phyloP scores from a whole-genome alignment of 2,888 invertebrate species.

The Monopis laevigella region DNA sequence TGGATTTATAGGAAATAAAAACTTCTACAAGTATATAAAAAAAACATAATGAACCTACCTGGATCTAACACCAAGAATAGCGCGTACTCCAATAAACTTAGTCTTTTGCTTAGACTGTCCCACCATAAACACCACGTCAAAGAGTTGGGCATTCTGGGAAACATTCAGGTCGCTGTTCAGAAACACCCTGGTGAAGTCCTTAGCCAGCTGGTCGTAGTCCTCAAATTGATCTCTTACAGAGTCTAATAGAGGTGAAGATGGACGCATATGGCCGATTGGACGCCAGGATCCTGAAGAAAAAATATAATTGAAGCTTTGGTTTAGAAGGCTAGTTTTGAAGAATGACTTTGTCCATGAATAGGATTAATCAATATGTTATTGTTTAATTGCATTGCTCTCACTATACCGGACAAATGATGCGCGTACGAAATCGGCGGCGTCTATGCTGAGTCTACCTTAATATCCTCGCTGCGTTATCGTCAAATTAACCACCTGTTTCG shows the following conservation, averaged over 20 bases:
- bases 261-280: constrained; percentile 93
- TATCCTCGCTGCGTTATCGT: too few species aligned
- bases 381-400: too few species aligned
- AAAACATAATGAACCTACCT: too few species aligned
- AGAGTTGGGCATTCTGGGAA: constrained; percentile 81
- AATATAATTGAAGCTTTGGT: background rate
- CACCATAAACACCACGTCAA: constrained; percentile 91
- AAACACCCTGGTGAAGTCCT: constrained; percentile 91
- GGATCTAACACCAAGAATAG: constrained; percentile 90
- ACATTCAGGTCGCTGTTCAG: constrained; percentile 84
- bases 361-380: too few species aligned
- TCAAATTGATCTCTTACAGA: constrained; percentile 94
- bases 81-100: constrained; percentile 89
- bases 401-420: too few species aligned
- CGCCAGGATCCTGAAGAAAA: constrained; percentile 81
- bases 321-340: background rate
- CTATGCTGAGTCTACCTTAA: too few species aligned
- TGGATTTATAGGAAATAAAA: too few species aligned
- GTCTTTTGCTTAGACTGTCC: constrained; percentile 93
- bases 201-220: constrained; percentile 92
- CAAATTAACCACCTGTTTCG: too few species aligned
- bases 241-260: constrained; percentile 90
- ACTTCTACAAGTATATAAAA: too few species aligned
- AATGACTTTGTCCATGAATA: background rate
- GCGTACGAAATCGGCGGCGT: too few species aligned